Percentiles rank a stretch among this genome's conserved stretches.
Evolutionary conservation across 2,113 vertebrate species (phyloP).

Genomic region (Gavialis gangeticus): DNA sequence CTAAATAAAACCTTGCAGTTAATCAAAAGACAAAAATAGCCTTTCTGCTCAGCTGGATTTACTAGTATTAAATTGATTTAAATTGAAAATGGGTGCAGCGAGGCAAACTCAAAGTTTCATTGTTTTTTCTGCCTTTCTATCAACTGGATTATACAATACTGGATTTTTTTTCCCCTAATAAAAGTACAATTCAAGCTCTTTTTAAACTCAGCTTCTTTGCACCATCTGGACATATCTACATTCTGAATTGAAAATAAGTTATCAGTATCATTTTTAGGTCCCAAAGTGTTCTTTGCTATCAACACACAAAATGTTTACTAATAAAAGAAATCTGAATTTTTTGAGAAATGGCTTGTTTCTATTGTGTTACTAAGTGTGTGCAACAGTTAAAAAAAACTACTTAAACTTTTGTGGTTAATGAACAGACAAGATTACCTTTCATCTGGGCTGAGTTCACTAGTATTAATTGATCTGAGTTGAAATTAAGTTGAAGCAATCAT

Average conservation of each 20-base stretch:
- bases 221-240: slow-evolving; percentile 43
- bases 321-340: not conserved
- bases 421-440: not conserved
- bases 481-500: slow-evolving; percentile 40
- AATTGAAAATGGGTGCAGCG: not conserved
- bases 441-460: not conserved
- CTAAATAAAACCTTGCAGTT: not conserved
- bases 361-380: not conserved
- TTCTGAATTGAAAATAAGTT: not conserved
- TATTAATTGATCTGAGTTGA: not conserved
- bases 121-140: no score
- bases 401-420: not conserved
- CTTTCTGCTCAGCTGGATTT: not conserved
- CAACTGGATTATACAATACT: no score
- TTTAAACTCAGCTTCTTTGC: not conserved
- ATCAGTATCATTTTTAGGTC: slow-evolving; percentile 22
- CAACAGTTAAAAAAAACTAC: not conserved
- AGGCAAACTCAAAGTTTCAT: not conserved
- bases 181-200: no score
- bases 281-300: not conserved
- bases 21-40: not conserved
- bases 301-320: not conserved
- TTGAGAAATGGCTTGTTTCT: not conserved
- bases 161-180: no score
- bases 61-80: not conserved